Base-by-base conservation (phyloP, 2,797 vertebrate genomes). In the Pyrocephalus nanus region DNA sequence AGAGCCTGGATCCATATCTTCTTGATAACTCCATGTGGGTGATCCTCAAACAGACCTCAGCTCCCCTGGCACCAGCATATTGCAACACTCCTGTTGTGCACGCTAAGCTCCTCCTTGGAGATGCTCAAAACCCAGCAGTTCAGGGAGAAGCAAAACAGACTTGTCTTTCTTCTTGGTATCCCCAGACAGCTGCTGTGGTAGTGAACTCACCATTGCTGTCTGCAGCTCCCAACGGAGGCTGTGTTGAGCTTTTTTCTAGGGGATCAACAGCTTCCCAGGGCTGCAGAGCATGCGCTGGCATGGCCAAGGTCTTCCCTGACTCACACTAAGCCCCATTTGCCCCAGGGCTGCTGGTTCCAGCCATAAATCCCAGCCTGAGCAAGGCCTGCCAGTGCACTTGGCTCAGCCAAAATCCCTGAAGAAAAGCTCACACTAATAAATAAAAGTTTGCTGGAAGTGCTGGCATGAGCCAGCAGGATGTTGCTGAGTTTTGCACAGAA, bases 331-430 rank as follows among this genome's bases (percentile, higher is more conserved):
- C 73, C 64, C 48, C 0, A 0, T 61, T 91, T 88, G 75, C 86
- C 79, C n/a, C 75, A 64, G 57, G 60, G 90, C 18, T 58, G 76
- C 23, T 7, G 0, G n/a, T 55, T 74, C 43, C 58, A 87, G 78
- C 62, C 45, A 43, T 54, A 91, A 93, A 79, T 87, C 67, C 60
- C 78, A 82, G 64, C 60, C 51, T 0, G 0, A 42, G 38, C 0
- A 0, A 61, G 54, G 71, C 36, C 32, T 85, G 62, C 42, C 77
- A 78, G 66, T 22, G 60, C 5, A 7, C 4, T 1, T 11, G 30
- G 50, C 77, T 18, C 50, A 29, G 80, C 42, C 87, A 91, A 86
- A 91, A 93, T 85, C 92, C 85, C 60, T 78, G 58, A 61, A 85
- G 74, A 62, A 87, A 91, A 78, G 45, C 58, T 77, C 79, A 71